These are phyloP conservation scores for Hippopotamus amphibius DNA, from an alignment of 2,113 vertebrate genomes.

Conservation along the genomic window DNA sequence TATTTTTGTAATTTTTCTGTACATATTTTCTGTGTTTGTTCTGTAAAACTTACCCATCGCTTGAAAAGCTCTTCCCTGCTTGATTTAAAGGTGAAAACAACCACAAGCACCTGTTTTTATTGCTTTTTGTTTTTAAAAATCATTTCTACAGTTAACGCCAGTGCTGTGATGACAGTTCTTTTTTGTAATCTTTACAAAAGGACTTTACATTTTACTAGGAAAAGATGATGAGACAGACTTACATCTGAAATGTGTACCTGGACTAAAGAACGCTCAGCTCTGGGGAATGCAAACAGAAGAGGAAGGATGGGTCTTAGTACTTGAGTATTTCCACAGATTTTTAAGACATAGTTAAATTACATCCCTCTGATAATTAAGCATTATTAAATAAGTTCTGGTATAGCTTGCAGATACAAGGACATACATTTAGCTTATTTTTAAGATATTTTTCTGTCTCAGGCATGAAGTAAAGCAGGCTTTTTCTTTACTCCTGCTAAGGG, in stretches of 20 bases:
- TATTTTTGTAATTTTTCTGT: slow-evolving; percentile 77
- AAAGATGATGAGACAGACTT: slow-evolving; percentile 12
- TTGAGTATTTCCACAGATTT: background rate
- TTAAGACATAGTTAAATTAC: background rate
- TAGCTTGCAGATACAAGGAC: background rate
- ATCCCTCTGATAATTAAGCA: background rate
- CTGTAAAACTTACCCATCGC: slow-evolving; percentile 61
- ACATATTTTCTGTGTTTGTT: slow-evolving; percentile 70
- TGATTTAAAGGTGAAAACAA: slow-evolving; percentile 63
- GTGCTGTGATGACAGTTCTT: background rate
- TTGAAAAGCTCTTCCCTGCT: slow-evolving; percentile 60
- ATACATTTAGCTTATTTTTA: background rate
- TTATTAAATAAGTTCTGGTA: background rate
- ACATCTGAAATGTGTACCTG: background rate
- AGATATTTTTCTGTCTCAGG: background rate
- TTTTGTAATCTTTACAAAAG: slow-evolving; percentile 20
- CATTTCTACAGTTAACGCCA: background rate
- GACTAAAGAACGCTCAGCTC: background rate
- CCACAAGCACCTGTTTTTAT: slow-evolving; percentile 15
- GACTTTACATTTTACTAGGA: slow-evolving; percentile 41
- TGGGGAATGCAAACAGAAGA: background rate
- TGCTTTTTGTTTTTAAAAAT: slow-evolving; percentile 53
- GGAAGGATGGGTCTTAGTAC: background rate
- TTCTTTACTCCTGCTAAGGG: background rate
- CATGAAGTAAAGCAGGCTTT: background rate